phyloP scores from a whole-genome alignment of 1,140 invertebrate genomes.

The Drosophila mauritiana region DNA sequence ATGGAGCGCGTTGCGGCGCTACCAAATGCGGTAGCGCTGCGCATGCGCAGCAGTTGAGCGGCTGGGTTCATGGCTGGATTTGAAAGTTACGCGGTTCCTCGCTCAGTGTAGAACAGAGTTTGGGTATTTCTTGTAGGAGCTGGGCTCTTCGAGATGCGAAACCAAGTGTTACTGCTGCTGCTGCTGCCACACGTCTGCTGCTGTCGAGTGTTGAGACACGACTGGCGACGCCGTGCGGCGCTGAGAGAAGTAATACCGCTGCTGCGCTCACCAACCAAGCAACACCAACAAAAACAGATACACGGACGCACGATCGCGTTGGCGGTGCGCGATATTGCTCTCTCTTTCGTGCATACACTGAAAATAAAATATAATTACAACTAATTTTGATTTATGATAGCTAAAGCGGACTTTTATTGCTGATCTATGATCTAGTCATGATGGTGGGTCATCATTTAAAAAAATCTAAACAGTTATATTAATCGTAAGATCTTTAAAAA shows the following conservation, averaged over 20 bases:
- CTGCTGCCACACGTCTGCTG: conserved; percentile 60
- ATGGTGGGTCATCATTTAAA: too few relatives aligned
- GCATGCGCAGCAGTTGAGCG: conserved; percentile 64
- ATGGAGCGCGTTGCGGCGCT: conserved; percentile 46
- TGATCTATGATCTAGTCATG: too few relatives aligned
- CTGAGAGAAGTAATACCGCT: conserved; percentile 46
- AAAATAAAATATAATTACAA: not conserved
- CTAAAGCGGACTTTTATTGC: too few relatives aligned
- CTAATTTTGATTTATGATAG: too few relatives aligned
- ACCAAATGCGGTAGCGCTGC: conserved; percentile 39
- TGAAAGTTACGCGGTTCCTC: not conserved
- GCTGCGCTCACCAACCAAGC: conserved; percentile 15
- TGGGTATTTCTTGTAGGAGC: too few relatives aligned
- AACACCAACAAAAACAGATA: conserved; percentile 2
- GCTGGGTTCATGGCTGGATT: conserved; percentile 53
- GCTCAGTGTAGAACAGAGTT: not conserved
- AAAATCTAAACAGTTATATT: too few relatives aligned
- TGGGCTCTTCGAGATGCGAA: not conserved
- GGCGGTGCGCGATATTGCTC: conserved; percentile 6
- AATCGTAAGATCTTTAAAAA: too few relatives aligned
- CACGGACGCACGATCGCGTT: conserved; percentile 21
- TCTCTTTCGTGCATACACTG: not conserved
- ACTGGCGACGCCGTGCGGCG: conserved; percentile 54
- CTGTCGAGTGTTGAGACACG: conserved; percentile 70
- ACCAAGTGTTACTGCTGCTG: conserved; percentile 20